Evolutionary conservation across 2,888 invertebrate genomes (phyloP).

Genomic region (Eubasilissa splendida): DNA sequence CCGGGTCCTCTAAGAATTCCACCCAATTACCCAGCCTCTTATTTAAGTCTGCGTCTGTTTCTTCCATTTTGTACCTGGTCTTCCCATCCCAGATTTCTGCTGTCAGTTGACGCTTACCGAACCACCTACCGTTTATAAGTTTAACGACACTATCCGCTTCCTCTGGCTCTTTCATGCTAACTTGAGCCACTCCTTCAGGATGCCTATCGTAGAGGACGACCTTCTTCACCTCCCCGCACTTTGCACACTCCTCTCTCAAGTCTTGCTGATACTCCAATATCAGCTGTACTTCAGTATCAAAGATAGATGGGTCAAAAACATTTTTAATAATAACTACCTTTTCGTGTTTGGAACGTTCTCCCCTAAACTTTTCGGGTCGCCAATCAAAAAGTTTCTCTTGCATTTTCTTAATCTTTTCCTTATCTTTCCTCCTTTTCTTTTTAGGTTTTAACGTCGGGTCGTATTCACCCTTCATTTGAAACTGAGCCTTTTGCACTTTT

Average conservation of each 20-base stretch:
- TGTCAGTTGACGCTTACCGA: slow-evolving; percentile 87
- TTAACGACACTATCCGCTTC: slow-evolving; percentile 92
- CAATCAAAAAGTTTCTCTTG: slow-evolving; percentile 97
- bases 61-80: slow-evolving; percentile 91
- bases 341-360: slow-evolving; percentile 91
- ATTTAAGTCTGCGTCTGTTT: slow-evolving; percentile 90
- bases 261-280: slow-evolving; percentile 94
- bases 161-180: slow-evolving; percentile 91
- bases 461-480: slow-evolving; percentile 94
- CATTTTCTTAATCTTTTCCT: slow-evolving; percentile 92
- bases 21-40: slow-evolving; percentile 91
- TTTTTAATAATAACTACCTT: slow-evolving; percentile 94
- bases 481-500: slow-evolving; percentile 92
- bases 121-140: slow-evolving; percentile 91
- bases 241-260: slow-evolving; percentile 88
- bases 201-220: slow-evolving; percentile 93
- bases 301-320: slow-evolving; percentile 90
- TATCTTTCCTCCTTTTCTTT: slow-evolving; percentile 89
- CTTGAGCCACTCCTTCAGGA: slow-evolving; percentile 94
- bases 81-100: slow-evolving; percentile 97
- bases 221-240: slow-evolving; percentile 94
- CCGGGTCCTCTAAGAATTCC: slow-evolving; percentile 81
- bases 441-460: slow-evolving; percentile 95
- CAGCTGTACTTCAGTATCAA: slow-evolving; percentile 90
- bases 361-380: slow-evolving; percentile 93